Evolutionary conservation across 2,888 invertebrate species (phyloP).

Genomic region (Pterostichus niger): DNA sequence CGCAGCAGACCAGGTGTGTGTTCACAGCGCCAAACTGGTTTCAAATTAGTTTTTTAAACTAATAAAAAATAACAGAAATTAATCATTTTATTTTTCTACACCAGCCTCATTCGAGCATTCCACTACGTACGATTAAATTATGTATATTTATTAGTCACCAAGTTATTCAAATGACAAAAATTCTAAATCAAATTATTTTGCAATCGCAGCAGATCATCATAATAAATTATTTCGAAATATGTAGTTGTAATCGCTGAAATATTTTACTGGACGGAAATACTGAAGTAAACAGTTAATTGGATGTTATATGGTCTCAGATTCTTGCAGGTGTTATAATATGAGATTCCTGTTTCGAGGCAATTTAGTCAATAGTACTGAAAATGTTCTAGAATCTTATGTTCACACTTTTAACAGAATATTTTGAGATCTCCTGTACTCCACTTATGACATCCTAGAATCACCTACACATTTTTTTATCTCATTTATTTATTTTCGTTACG

Average conservation of each 20-base stretch:
- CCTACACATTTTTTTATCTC: no score
- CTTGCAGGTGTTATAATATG: constrained; percentile 29
- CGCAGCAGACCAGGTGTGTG: constrained; percentile 45
- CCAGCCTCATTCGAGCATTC: constrained; percentile 29
- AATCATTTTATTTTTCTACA: constrained; percentile 55
- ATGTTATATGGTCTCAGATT: constrained; percentile 25
- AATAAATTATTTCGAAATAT: constrained; percentile 38
- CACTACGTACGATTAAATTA: constrained; percentile 34
- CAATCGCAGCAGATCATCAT: constrained; percentile 34
- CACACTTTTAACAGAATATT: no score
- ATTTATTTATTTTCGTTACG: no score
- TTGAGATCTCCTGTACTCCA: no score
- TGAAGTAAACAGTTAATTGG: constrained; percentile 32
- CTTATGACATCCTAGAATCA: no score
- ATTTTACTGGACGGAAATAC: constrained; percentile 26
- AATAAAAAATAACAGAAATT: constrained; percentile 57
- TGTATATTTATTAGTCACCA: constrained; percentile 52
- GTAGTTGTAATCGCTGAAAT: constrained; percentile 3
- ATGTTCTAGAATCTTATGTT: no score
- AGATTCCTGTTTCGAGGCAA: constrained; percentile 6
- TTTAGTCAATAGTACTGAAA: not conserved
- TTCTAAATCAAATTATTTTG: constrained; percentile 45
- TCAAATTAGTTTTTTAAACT: constrained; percentile 54
- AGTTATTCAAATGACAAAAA: constrained; percentile 48
- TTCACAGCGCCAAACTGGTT: constrained; percentile 52